Base-by-base conservation (phyloP, 2,888 invertebrate genomes). In the Leucoptera coffeella region DNA sequence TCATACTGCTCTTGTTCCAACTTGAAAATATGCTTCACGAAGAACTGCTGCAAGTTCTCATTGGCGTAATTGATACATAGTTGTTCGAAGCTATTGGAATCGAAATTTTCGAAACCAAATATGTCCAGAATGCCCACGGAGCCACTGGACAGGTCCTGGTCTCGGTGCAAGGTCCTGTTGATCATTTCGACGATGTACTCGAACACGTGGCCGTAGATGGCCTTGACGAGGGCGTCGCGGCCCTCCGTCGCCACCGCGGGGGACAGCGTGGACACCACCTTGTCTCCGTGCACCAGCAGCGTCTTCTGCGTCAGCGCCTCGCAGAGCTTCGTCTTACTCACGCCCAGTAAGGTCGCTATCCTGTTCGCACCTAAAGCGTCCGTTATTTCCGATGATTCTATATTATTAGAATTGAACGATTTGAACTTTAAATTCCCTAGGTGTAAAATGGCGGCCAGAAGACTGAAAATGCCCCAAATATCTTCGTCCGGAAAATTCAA, bases 21-120 rank as follows among this genome's bases (percentile, higher is more conserved):
- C 61, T 95, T 96, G 51, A 96, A 96, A 42, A 96, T 92, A 45
- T 95, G 93, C 27, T 82, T 82, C 0, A 95, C 90, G 48, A 96
- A 96, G 54, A 95, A 95, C 57, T 96, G 95, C 51, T 96, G 95
- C 20, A 96, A 72, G 47, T 89, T 91, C 61, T 96, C 96, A 51
- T 96, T 96, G 2, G 95, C 94, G 50, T 89, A 95, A 60, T 96
- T 96, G 38, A 96, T 95, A 51, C 95, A 95, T 28, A 96, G 65
- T 50, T 96, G 95, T 45, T 96, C 95, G 50, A 95, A 95, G 53
- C 92, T 92, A 50, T 94, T 94, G 6, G 74, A 74, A 4, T 81
- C 79, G 45, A 96, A 95, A 50, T 94, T 95, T 65, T 96, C 96
- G 58, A 96, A 97, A 2, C 96, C 96, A 48, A 95, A 96, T 38